These are phyloP conservation scores for Alviniconcha marisindica DNA, from an alignment of 1,140 invertebrate genomes.

Conservation along the genomic window DNA sequence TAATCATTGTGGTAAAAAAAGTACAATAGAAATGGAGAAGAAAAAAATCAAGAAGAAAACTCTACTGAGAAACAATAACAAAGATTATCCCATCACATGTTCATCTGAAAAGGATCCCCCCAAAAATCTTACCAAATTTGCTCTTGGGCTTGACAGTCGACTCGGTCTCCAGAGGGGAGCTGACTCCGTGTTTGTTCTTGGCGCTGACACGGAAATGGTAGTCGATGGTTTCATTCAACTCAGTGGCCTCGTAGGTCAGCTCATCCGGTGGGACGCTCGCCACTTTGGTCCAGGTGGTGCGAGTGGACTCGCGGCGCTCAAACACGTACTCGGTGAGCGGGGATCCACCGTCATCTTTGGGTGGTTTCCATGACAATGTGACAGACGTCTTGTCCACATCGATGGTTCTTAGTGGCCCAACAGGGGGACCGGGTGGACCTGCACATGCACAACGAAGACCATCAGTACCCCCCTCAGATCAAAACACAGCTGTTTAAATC, in stretches of 20 bases:
- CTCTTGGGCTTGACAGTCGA: conserved; percentile 93
- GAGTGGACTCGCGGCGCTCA: conserved; percentile 83
- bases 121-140: conserved; percentile 93
- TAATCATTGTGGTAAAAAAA: no score
- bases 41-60: no score
- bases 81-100: no score
- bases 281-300: conserved; percentile 79
- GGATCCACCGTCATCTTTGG: conserved; percentile 92
- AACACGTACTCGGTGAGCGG: conserved; percentile 94
- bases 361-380: conserved; percentile 90
- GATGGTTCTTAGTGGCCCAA: conserved; percentile 83
- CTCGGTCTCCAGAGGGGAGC: conserved; percentile 91
- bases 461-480: no score
- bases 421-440: conserved; percentile 62
- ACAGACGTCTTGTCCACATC: conserved; percentile 96
- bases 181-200: conserved; percentile 97
- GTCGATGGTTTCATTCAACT: conserved; percentile 59
- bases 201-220: conserved; percentile 96
- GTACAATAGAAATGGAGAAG: background rate
- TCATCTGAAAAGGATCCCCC: no score
- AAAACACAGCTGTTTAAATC: no score
- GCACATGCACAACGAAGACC: background rate
- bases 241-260: conserved; percentile 46
- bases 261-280: conserved; percentile 36
- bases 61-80: no score